These are phyloP conservation scores for Lysandra bellargus DNA, from an alignment of 2,888 invertebrate species.

Conservation along the genomic window DNA sequence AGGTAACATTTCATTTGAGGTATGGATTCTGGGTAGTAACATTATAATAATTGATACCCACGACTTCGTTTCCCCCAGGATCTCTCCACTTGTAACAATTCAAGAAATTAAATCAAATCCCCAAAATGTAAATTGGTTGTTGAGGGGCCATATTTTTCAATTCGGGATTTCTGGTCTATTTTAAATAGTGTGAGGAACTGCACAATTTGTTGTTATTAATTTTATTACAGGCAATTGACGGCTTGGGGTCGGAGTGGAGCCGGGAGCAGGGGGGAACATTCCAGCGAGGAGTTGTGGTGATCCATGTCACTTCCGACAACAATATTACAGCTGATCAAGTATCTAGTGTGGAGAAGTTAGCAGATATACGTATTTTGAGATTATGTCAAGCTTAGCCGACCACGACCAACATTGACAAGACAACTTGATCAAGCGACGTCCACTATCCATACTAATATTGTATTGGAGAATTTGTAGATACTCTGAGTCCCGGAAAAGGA, in stretches of 20 bases:
- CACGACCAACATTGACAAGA: no score
- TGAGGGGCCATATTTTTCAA: constrained; percentile 12
- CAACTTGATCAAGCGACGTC: no score
- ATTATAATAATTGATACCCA: neutral
- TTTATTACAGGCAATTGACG: constrained; percentile 45
- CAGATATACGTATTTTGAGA: no score
- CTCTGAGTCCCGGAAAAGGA: no score
- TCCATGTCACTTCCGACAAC: neutral
- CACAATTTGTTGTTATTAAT: constrained; percentile 44
- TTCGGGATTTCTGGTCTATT: constrained; percentile 30
- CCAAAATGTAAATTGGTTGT: neutral
- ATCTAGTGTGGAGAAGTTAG: no score
- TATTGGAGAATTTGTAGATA: no score
- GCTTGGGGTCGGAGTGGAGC: constrained; percentile 17
- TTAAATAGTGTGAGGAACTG: constrained; percentile 37
- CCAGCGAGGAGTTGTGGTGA: neutral
- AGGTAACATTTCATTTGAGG: no score
- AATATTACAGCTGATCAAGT: neutral
- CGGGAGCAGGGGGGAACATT: neutral
- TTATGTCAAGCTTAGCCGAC: no score
- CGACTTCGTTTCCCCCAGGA: constrained; percentile 14
- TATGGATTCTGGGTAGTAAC: neutral
- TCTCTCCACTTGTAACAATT: constrained; percentile 19
- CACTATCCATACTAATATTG: no score
- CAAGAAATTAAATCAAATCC: constrained; percentile 7